Evolutionary conservation across 2,888 invertebrate species (phyloP).

Genomic region (Muschampia plurimacula): DNA sequence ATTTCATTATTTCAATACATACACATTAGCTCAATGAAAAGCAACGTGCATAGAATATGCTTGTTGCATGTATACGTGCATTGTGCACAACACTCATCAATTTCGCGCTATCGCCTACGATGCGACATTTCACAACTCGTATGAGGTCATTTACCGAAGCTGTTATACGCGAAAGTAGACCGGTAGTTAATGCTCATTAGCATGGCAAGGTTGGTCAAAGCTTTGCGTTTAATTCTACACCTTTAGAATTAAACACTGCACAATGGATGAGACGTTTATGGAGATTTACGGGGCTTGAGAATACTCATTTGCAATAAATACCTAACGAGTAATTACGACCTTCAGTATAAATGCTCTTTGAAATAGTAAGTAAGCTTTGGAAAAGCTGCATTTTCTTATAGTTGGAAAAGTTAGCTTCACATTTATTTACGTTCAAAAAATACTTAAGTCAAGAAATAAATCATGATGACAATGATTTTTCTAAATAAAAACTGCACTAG

Average conservation of each 20-base stretch:
- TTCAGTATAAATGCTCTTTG: no score
- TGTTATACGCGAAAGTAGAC: conserved; percentile 14
- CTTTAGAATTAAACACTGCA: conserved; percentile 1
- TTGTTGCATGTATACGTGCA: not conserved
- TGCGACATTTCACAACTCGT: conserved; percentile 22
- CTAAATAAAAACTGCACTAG: not conserved
- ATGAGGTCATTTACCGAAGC: conserved; percentile 31
- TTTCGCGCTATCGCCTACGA: conserved; percentile 20
- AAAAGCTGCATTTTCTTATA: no score
- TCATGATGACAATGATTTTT: no score
- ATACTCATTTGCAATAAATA: no score
- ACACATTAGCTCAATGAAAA: no score
- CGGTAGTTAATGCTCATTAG: conserved; percentile 17
- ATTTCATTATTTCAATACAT: no score
- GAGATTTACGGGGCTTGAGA: not conserved
- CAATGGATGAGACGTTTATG: not conserved
- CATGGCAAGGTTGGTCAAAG: conserved; percentile 11
- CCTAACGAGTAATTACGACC: no score
- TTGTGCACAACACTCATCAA: not conserved
- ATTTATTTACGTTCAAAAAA: no score
- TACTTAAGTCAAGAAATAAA: no score
- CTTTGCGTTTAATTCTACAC: not conserved
- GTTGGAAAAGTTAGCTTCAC: no score
- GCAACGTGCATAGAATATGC: no score
- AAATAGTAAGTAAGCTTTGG: no score